Evolutionary conservation across 2,888 invertebrate species (phyloP).

Genomic region (Lobophora halterata): DNA sequence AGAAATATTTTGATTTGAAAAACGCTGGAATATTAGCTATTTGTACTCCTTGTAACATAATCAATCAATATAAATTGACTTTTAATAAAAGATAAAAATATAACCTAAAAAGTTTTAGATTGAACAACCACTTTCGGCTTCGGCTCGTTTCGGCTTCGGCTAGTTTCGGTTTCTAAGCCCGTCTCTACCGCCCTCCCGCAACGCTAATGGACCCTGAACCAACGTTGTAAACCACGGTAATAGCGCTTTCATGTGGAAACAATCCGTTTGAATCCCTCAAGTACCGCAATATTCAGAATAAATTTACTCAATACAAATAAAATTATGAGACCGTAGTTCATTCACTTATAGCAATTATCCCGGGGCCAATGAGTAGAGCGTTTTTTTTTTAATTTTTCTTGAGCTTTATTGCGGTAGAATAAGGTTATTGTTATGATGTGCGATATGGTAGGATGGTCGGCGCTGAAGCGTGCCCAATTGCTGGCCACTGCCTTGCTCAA

Average conservation of each 20-base stretch:
- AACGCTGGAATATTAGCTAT: no score
- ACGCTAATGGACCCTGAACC: slow-evolving; percentile 22
- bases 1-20: no score
- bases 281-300: slow-evolving; percentile 38
- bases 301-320: slow-evolving; percentile 49
- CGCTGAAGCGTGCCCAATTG: slow-evolving; percentile 62
- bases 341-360: slow-evolving; percentile 70
- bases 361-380: slow-evolving; percentile 36
- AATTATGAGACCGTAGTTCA: slow-evolving; percentile 55
- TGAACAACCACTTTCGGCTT: no score
- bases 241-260: slow-evolving; percentile 27
- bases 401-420: slow-evolving; percentile 31
- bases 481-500: slow-evolving; percentile 45
- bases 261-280: slow-evolving; percentile 26
- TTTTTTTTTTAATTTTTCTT: slow-evolving; percentile 24
- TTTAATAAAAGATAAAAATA: no score
- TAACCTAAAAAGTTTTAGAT: no score
- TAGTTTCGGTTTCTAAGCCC: no score
- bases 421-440: slow-evolving; percentile 53
- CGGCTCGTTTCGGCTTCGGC: no score
- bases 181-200: slow-evolving; percentile 17
- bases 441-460: slow-evolving; percentile 72
- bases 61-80: no score
- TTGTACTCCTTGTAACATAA: no score
- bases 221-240: slow-evolving; percentile 20